Percentiles rank a stretch among this genome's conserved stretches.
Conservation (phyloP, 2,113 vertebrate species). For the Tragelaphus strepsiceros region DNA sequence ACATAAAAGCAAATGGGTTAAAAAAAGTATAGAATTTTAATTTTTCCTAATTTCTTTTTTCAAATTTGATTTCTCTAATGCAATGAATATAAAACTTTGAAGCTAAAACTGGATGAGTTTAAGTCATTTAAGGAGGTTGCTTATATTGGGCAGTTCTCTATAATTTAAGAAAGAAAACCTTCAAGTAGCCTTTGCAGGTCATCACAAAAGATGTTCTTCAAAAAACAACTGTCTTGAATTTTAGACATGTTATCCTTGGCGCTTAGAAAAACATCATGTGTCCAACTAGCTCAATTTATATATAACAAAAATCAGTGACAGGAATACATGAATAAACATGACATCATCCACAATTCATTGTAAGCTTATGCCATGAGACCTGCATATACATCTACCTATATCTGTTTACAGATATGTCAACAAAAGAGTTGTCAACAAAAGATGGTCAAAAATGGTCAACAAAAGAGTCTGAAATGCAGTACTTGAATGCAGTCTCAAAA, state of each 20-base stretch:
- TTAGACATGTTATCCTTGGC: background rate
- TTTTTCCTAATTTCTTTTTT: background rate
- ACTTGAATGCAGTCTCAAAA: too few relatives aligned
- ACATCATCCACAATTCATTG: background rate
- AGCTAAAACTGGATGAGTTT: background rate
- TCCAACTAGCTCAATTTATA: background rate
- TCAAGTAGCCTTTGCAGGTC: background rate
- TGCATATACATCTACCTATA: background rate
- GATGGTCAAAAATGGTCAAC: too few relatives aligned
- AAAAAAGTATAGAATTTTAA: background rate
- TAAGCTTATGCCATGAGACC: background rate
- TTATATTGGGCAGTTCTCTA: background rate
- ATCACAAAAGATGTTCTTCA: background rate
- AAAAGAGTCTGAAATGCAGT: too few relatives aligned
- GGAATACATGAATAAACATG: background rate
- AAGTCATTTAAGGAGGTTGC: background rate
- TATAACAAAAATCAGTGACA: background rate
- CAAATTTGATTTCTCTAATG: background rate
- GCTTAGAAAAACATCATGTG: background rate
- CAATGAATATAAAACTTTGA: background rate
- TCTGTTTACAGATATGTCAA: background rate
- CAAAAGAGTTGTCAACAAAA: too few relatives aligned
- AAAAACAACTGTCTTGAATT: background rate
- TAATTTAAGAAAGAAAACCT: background rate
- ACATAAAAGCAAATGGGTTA: background rate